phyloP scores from a whole-genome alignment of 1,140 invertebrate species.

The Penaeus vannamei region DNA sequence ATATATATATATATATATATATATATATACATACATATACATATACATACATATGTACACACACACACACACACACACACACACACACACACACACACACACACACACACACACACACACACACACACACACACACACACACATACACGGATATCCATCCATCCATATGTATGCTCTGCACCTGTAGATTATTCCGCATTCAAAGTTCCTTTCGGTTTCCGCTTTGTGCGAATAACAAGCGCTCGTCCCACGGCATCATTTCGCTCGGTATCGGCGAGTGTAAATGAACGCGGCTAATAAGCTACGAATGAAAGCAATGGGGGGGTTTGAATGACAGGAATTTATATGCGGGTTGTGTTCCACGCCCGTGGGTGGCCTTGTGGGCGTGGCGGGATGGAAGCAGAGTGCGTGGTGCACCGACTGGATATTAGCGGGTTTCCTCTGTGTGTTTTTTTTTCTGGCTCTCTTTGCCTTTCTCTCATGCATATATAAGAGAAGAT shows the following conservation, averaged over 20 bases:
- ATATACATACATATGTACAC: no score
- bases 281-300: neutral
- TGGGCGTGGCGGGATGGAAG: neutral
- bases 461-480: no score
- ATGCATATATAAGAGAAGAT: no score
- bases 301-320: neutral
- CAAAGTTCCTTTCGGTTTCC: neutral
- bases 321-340: neutral
- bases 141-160: neutral
- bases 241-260: no score
- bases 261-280: no score
- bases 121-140: neutral
- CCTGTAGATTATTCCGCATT: neutral
- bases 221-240: no score
- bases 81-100: no score
- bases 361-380: neutral
- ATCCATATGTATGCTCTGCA: neutral
- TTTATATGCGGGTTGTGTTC: no score
- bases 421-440: no score
- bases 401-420: neutral
- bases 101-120: neutral
- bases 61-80: no score
- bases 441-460: no score
- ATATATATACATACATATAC: neutral
- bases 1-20: neutral